Percentiles rank a stretch among this genome's conserved stretches.
Evolutionary conservation across 1,140 invertebrate species (phyloP).

Genomic region (Trinorchestia longiramus): DNA sequence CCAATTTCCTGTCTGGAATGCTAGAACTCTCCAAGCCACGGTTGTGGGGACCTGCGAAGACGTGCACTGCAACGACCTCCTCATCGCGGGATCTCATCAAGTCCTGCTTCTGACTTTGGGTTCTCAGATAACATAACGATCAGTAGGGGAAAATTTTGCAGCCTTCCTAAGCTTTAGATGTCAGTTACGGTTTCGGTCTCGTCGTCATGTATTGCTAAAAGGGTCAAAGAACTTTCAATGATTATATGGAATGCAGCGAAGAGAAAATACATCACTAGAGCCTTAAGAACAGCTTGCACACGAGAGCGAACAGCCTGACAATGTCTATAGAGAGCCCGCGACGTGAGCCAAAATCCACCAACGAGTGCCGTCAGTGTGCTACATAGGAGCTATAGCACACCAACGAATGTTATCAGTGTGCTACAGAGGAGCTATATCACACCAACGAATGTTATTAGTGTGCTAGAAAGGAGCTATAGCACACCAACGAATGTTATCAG

Average conservation of each 20-base stretch:
- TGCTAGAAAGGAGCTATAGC: not conserved
- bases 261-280: slow-evolving; percentile 23
- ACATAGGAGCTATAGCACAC: not conserved
- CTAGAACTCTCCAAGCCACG: not conserved
- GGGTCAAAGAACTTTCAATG: slow-evolving; percentile 12
- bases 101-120: not conserved
- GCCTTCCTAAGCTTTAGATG: not conserved
- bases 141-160: not conserved
- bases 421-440: not conserved
- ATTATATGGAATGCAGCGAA: slow-evolving; percentile 20
- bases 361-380: not conserved
- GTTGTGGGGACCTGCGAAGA: not conserved
- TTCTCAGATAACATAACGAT: not conserved
- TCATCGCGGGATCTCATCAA: not conserved
- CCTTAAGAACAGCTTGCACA: not conserved
- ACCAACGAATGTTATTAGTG: not conserved
- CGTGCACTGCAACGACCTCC: not conserved
- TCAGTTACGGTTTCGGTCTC: not conserved
- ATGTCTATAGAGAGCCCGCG: not conserved
- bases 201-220: not conserved
- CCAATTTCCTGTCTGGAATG: not conserved
- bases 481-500: not conserved
- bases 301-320: not conserved
- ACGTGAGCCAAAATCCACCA: not conserved
- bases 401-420: not conserved